Base-by-base conservation (phyloP, 2,888 invertebrate genomes). In the Spilosoma lubricipeda region DNA sequence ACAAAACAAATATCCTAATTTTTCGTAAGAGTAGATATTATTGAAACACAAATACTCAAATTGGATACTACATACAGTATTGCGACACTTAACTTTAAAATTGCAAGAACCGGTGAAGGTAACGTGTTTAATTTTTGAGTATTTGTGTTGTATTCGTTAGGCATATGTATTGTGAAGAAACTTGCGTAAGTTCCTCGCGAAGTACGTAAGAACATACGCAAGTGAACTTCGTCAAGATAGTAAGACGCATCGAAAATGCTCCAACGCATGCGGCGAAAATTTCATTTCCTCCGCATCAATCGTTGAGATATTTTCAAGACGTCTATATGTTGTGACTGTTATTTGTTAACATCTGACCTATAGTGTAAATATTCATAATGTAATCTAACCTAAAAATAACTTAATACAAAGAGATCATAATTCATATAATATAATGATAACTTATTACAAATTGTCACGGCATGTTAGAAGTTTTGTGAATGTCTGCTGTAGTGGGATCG, bases 391-490 rank as follows among this genome's bases (percentile, higher is more conserved):
- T 86, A 89, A 93, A 93, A 90, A 91, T 91, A 94, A 92, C 91
- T 91, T 92, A 93, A 89, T 89, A 92, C 93, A 94, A 95, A 94
- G 95, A 95, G 95, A 95, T 95, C 95, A 95, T 95, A 94, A 94
- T 93, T 93, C 95, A 95, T 95, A 95, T 85, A 93, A 91, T 89
- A 85, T 92, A 93, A 92, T 92, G 92, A 93, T 93, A 93, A 93
- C 93, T 91, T 86, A 86, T 89, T 91, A 91, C 90, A 91, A 90
- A 90, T 91, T 92, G 91, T 90, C 91, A 91, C 85, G 80, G 79
- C 77, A 75, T 80, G 72, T 79, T 80, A 72, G 80, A 84, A 82
- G 84, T 84, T 85, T 82, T 80, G 86, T 85, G 70, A 78, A 76
- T 84, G 76, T 67, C 39, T 52, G 71, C 67, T 73, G 80, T 81